Conservation (phyloP, 2,113 vertebrate genomes). For the Vulpes lagopus region DNA sequence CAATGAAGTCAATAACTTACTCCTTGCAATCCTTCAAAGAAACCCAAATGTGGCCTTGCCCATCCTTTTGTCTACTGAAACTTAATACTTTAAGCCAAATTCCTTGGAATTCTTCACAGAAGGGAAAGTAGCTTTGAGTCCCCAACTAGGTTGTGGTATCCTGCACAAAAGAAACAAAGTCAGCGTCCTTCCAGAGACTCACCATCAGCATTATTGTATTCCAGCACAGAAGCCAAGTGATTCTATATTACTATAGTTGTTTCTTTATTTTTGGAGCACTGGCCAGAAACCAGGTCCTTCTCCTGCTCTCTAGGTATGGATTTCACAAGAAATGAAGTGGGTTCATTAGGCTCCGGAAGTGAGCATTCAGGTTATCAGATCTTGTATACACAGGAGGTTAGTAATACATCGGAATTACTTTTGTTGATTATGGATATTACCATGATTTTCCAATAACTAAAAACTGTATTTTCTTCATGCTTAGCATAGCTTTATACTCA, state of each 20-base stretch:
- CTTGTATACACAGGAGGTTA: not conserved
- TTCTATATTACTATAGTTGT: not conserved
- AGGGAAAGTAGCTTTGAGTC: not conserved
- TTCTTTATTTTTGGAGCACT: not conserved
- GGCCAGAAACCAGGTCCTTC: not conserved
- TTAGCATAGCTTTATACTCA: not conserved
- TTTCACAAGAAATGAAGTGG: not conserved
- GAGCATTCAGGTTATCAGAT: not conserved
- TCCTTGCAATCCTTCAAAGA: constrained; percentile 75
- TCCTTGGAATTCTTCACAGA: constrained; percentile 16
- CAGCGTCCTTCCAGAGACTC: not conserved
- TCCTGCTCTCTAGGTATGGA: not conserved
- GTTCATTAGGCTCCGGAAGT: rapidly evolving
- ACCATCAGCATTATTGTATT: not conserved
- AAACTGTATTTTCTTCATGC: not conserved
- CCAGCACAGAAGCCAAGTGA: not conserved
- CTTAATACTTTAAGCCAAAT: constrained; percentile 71
- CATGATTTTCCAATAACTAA: not conserved
- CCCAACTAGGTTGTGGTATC: not conserved
- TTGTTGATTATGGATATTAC: not conserved
- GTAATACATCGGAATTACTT: not conserved
- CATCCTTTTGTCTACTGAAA: constrained; percentile 44
- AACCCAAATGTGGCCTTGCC: constrained; percentile 73
- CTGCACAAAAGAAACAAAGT: not conserved
- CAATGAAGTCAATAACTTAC: constrained; percentile 64